Evolutionary conservation across 2,113 vertebrate genomes (phyloP).

Genomic region (Lophura nycthemera): DNA sequence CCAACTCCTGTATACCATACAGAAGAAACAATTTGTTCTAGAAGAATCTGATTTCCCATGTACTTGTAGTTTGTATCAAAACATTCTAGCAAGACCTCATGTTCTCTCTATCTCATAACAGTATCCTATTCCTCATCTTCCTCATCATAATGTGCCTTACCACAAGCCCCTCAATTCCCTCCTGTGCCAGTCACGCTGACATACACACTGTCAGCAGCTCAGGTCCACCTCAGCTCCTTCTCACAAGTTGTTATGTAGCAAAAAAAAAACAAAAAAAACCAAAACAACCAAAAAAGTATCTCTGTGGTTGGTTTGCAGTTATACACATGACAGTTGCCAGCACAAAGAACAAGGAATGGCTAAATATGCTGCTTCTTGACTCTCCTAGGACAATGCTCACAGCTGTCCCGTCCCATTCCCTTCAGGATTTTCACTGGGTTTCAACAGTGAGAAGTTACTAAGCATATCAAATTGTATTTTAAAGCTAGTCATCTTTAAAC

Average conservation of each 20-base stretch:
- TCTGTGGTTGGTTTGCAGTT: neutral
- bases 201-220: neutral
- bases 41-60: neutral
- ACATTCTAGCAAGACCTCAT: neutral
- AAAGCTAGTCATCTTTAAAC: neutral
- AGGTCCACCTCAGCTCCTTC: neutral
- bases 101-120: neutral
- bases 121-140: neutral
- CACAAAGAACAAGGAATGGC: neutral
- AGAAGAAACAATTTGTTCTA: neutral
- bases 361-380: neutral
- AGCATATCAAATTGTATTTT: neutral
- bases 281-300: neutral
- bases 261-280: neutral
- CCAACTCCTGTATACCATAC: neutral
- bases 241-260: fast-evolving
- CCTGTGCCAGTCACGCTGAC: neutral
- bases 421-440: neutral
- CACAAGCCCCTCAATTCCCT: neutral
- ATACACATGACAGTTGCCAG: neutral
- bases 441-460: neutral
- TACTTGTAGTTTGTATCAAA: neutral
- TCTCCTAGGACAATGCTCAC: neutral
- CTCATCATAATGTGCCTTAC: neutral
- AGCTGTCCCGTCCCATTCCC: neutral